phyloP scores from a whole-genome alignment of 2,888 invertebrate species.

The Dinocampus coccinellae region DNA sequence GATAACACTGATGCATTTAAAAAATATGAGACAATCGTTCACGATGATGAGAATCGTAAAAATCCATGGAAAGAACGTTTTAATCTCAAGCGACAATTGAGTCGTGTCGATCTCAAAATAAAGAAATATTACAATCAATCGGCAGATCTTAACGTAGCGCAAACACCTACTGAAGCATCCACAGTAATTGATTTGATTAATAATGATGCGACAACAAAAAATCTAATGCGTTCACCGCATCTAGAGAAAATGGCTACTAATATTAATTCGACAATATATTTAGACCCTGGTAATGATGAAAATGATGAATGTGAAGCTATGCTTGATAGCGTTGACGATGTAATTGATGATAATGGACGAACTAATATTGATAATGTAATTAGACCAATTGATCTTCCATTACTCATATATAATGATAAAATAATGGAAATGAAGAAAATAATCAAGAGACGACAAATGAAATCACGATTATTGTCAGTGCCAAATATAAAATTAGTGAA shows the following conservation, averaged over 20 bases:
- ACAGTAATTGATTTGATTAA: slow-evolving; percentile 1
- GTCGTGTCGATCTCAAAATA: slow-evolving; percentile 82
- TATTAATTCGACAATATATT: slow-evolving; percentile 9
- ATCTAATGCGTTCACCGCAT: slow-evolving; percentile 32
- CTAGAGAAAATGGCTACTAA: slow-evolving; percentile 11
- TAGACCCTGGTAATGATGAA: slow-evolving; percentile 15
- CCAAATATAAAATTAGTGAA: slow-evolving; percentile 78
- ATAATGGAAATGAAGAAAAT: slow-evolving; percentile 67
- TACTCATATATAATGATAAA: slow-evolving; percentile 70
- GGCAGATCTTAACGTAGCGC: slow-evolving; percentile 39
- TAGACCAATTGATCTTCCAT: slow-evolving; percentile 77
- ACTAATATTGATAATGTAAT: slow-evolving; percentile 33
- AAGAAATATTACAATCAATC: slow-evolving; percentile 71
- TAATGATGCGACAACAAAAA: slow-evolving; percentile 31
- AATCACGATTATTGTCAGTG: slow-evolving; percentile 79
- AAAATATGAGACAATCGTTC: slow-evolving; percentile 40
- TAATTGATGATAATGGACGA: slow-evolving; percentile 22
- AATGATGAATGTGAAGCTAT: slow-evolving; percentile 11
- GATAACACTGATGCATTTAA: slow-evolving; percentile 46
- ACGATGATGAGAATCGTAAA: slow-evolving; percentile 54
- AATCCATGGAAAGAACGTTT: slow-evolving; percentile 81
- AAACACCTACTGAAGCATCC: slow-evolving; percentile 14
- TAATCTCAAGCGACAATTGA: slow-evolving; percentile 85
- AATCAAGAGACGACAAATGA: slow-evolving; percentile 73
- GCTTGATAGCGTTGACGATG: not conserved